Evolutionary conservation across 2,113 vertebrate genomes (phyloP).

Genomic region (Mus spicilegus): DNA sequence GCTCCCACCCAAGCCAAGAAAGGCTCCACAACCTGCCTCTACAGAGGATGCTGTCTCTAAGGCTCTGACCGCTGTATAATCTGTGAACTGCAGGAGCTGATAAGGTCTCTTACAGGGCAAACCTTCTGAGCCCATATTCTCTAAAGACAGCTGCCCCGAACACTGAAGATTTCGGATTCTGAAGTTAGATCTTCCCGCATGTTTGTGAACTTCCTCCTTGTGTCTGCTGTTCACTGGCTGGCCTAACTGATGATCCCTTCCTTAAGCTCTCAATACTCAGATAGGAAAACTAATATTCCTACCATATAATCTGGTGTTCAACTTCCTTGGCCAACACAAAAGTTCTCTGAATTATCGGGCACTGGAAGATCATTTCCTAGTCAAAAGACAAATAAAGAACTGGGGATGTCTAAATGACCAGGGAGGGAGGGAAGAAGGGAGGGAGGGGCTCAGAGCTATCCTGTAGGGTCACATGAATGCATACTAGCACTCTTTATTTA

Average conservation of each 20-base stretch:
- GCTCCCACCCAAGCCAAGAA: not conserved
- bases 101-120: constrained; percentile 36
- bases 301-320: constrained; percentile 1
- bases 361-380: not conserved
- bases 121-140: constrained; percentile 37
- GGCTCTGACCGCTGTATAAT: constrained; percentile 29
- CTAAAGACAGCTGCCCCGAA: constrained; percentile 25
- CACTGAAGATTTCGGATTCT: constrained; percentile 64
- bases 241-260: constrained; percentile 4
- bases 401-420: not conserved
- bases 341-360: not conserved
- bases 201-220: constrained; percentile 71
- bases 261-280: not conserved
- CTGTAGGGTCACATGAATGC: not conserved
- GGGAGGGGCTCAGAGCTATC: not conserved
- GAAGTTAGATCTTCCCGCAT: constrained; percentile 37
- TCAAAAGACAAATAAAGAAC: not conserved
- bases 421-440: not conserved
- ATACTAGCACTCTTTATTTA: not conserved
- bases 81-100: constrained; percentile 65
- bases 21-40: not conserved
- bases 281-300: constrained; percentile 6
- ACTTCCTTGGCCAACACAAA: not conserved
- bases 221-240: constrained; percentile 32
- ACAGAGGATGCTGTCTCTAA: not conserved